Conservation (phyloP, 30 jellyfish, hydroid and myxozoan species). For the Cassiopea xamachana region DNA sequence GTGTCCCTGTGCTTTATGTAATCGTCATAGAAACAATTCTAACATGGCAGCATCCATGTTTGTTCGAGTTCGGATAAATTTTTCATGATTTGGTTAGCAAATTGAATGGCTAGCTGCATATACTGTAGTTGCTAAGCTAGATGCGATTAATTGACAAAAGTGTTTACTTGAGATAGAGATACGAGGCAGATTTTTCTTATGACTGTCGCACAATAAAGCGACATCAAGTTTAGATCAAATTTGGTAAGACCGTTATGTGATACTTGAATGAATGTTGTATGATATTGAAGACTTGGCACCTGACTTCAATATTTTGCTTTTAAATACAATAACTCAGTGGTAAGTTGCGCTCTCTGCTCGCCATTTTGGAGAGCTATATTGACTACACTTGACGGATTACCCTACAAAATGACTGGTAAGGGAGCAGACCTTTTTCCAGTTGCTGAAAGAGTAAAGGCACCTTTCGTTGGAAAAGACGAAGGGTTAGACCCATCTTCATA, state of each 20-base stretch:
- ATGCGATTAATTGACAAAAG: constrained; percentile 1
- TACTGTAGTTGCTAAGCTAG: constrained; percentile 19
- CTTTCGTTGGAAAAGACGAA: constrained; percentile 63
- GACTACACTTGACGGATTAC: neutral
- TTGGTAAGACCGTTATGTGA: too few species aligned
- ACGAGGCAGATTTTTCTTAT: constrained; percentile 11
- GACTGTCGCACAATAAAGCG: neutral
- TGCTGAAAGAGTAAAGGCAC: constrained; percentile 66
- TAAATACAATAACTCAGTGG: neutral
- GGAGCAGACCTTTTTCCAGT: constrained; percentile 72
- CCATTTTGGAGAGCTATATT: neutral
- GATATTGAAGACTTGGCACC: too few species aligned
- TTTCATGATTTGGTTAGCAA: constrained; percentile 11
- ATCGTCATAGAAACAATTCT: constrained; percentile 24
- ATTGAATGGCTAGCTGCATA: constrained; percentile 9
- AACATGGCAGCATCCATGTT: constrained; percentile 19
- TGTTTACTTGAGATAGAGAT: constrained; percentile 16
- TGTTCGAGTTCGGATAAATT: neutral
- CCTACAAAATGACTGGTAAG: neutral
- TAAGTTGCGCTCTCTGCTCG: neutral
- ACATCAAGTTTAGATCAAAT: neutral
- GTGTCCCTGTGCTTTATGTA: constrained; percentile 9
- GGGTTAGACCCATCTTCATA: neutral
- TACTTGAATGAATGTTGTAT: too few species aligned
- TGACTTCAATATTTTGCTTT: too few species aligned